phyloP scores from a whole-genome alignment of 2,797 vertebrate genomes.

The Neoniphon sammara region DNA sequence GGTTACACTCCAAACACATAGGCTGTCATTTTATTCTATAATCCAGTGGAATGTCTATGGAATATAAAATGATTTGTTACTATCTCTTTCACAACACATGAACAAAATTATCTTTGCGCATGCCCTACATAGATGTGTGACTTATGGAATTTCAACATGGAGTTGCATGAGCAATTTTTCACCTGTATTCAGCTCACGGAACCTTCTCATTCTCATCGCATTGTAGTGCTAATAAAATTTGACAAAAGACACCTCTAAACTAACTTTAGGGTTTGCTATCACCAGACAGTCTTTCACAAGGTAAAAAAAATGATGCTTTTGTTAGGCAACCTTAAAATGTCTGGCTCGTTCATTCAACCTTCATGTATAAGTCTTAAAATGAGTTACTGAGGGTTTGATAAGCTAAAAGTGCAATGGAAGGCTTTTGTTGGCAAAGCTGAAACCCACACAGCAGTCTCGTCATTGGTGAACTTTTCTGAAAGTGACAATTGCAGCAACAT shows the following conservation, averaged over 20 bases:
- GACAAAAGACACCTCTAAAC: neutral
- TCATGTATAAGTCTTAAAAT: neutral
- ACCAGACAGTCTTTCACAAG: conserved; percentile 14
- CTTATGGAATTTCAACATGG: too few species aligned
- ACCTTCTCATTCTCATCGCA: neutral
- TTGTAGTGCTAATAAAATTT: too few species aligned
- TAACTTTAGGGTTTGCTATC: neutral
- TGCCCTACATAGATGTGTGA: neutral
- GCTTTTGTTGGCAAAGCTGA: conserved; percentile 26
- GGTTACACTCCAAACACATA: too few species aligned
- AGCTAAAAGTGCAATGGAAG: conserved; percentile 20
- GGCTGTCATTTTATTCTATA: too few species aligned
- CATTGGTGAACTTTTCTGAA: conserved; percentile 14
- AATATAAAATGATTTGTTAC: too few species aligned
- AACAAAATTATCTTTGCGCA: neutral
- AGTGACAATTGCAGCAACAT: conserved; percentile 7
- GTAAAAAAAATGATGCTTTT: conserved; percentile 18
- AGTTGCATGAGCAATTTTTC: neutral
- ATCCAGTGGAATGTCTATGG: too few species aligned
- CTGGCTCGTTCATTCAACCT: conserved; percentile 3
- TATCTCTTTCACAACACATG: too few species aligned
- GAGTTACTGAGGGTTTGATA: conserved; percentile 14
- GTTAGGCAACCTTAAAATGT: conserved; percentile 17
- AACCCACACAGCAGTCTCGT: conserved; percentile 6
- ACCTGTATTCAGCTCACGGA: neutral